Percentiles rank a stretch among this genome's conserved stretches.
phyloP scores from a whole-genome alignment of 2,113 vertebrate genomes.

The Trichechus manatus region DNA sequence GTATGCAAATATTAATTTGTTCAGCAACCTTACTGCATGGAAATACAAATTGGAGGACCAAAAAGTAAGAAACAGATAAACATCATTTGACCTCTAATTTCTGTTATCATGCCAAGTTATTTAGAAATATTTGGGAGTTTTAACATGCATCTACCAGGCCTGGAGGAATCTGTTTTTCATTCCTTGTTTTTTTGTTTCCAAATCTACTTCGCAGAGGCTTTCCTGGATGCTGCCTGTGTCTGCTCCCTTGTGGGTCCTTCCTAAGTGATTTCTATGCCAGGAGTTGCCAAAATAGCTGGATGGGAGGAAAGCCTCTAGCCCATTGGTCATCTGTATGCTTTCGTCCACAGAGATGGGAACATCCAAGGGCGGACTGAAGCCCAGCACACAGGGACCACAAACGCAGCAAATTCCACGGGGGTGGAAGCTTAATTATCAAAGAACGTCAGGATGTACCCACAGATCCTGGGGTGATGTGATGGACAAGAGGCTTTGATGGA shows the following conservation, averaged over 20 bases:
- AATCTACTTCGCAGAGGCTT: not conserved
- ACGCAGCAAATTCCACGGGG: not conserved
- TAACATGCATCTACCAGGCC: not conserved
- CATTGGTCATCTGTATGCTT: constrained; percentile 22
- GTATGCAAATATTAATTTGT: constrained; percentile 52
- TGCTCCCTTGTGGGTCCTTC: constrained; percentile 21
- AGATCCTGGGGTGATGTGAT: not conserved
- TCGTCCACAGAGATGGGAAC: constrained; percentile 41
- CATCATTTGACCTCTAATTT: constrained; percentile 49
- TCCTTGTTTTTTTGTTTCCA: constrained; percentile 46
- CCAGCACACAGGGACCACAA: constrained; percentile 35
- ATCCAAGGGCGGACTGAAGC: constrained; percentile 30
- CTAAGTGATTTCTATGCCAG: not conserved
- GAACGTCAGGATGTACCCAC: not conserved
- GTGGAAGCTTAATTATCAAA: not conserved
- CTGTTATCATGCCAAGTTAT: constrained; percentile 9
- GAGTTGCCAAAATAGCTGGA: constrained; percentile 52
- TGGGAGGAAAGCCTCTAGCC: constrained; percentile 23
- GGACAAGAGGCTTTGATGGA: not conserved
- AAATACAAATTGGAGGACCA: constrained; percentile 64
- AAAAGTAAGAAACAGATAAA: constrained; percentile 54
- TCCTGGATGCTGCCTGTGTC: constrained; percentile 50
- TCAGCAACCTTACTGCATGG: constrained; percentile 50
- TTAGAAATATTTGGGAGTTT: constrained; percentile 42
- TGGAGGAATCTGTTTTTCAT: constrained; percentile 3